Percentiles rank a stretch among this genome's conserved stretches.
These are phyloP conservation scores for Petroica traversi DNA, from an alignment of 2,113 vertebrate species.

Conservation along the genomic window DNA sequence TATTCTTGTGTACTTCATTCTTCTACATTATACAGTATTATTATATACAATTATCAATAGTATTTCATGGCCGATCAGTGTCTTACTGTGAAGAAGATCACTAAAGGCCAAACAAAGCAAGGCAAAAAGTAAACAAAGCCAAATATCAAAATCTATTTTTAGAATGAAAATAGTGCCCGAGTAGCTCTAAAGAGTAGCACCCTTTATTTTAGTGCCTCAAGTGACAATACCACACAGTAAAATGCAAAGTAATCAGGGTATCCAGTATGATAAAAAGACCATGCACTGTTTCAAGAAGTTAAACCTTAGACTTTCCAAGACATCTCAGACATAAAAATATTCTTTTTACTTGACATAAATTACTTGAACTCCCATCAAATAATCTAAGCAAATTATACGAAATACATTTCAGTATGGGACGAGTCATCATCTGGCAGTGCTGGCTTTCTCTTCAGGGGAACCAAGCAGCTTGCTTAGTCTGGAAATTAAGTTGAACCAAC, in stretches of 20 bases:
- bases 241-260: not conserved
- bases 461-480: not conserved
- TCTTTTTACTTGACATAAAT: not conserved
- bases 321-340: not conserved
- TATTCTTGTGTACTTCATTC: not conserved
- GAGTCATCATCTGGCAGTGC: not conserved
- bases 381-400: not conserved
- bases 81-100: not conserved
- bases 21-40: not conserved
- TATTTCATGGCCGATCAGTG: not conserved
- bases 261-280: not conserved
- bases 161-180: not conserved
- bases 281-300: not conserved
- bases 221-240: not conserved
- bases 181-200: not conserved
- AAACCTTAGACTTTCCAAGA: not conserved
- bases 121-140: not conserved
- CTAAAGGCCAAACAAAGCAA: not conserved
- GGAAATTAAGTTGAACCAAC: not conserved
- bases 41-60: not conserved
- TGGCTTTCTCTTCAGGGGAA: no score
- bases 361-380: not conserved
- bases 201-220: not conserved
- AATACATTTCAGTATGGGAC: not conserved
- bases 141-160: not conserved